Base-by-base conservation (phyloP, 2,888 invertebrate species). In the Macaria notata region DNA sequence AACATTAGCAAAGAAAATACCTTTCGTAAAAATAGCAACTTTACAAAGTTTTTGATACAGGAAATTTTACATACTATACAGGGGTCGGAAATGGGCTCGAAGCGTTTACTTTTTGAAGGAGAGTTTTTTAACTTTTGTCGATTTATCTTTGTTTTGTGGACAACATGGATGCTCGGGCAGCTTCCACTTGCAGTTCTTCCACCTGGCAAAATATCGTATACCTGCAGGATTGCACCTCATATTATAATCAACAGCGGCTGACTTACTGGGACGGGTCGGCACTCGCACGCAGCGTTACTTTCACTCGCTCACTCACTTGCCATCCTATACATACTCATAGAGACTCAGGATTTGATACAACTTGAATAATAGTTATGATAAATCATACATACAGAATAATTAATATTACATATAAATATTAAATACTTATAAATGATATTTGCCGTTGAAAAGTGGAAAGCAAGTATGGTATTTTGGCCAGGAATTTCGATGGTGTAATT, bases 151-250 rank as follows among this genome's bases (percentile, higher is more conserved):
- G 92, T 85, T 92, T 92, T 87, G 92, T 92, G 88, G 93, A 93
- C 90, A 93, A 93, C 92, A 94, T 92, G 86, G 92, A 91, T 85
- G 93, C 93, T 92, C 94, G 92, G 87, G 94, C 93, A 88, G 93
- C 94, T 92, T 95, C 95, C 89, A 94, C 93, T 93, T 95, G 95
- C 92, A 95, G 94, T 93, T 95, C 95, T 92, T 95, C 95, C 95
- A 95, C 95, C 93, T 95, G 95, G 93, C 95, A 95, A 94, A 95
- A 95, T 92, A 95, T 95, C 92, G 95, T 94, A 93, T 95, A 95
- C 93, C 94, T 94, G 93, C 91, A 90, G 92, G 90, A 91, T 91
- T 91, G 89, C 85, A 91, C 89, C 89, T 88, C 75, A 89, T 73
- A 89, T 91, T 91, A 91, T 90, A 89, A 88, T 91, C 81, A 88